Percentiles rank a stretch among this genome's conserved stretches.
Conservation (phyloP, 2,797 vertebrate genomes). For the Gobio occitaniae region DNA sequence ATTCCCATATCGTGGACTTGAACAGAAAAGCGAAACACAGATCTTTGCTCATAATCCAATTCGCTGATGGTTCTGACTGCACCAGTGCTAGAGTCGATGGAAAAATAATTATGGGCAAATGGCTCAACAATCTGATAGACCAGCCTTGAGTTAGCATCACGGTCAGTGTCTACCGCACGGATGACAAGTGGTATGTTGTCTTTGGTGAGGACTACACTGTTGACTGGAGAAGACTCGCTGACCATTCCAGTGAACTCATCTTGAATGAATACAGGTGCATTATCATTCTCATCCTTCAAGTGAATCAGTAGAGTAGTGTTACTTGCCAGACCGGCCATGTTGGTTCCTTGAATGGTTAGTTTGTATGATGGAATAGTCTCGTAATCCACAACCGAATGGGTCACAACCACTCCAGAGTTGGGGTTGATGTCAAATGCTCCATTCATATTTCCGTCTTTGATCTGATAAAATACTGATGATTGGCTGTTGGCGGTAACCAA, state of each 20-base stretch:
- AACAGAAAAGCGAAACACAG: conserved; percentile 90
- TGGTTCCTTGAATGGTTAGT: conserved; percentile 90
- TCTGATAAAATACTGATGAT: conserved; percentile 94
- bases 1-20: conserved; percentile 93
- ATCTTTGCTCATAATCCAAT: conserved; percentile 92
- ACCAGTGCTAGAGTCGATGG: conserved; percentile 95
- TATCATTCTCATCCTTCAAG: conserved; percentile 96
- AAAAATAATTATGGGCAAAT: conserved; percentile 90
- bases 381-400: conserved; percentile 89
- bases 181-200: conserved; percentile 90
- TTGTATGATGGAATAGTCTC: conserved; percentile 85
- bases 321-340: conserved; percentile 92
- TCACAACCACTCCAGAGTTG: conserved; percentile 92
- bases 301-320: conserved; percentile 88
- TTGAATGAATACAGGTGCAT: conserved; percentile 86
- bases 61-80: conserved; percentile 86
- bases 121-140: conserved; percentile 96
- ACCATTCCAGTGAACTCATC: conserved; percentile 89
- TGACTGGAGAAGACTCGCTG: conserved; percentile 89
- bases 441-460: conserved; percentile 89
- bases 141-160: conserved; percentile 90
- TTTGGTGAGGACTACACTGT: conserved; percentile 90
- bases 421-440: conserved; percentile 91
- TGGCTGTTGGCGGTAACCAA: conserved; percentile 88
- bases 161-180: conserved; percentile 89